These are phyloP conservation scores for Drosophila ustulata DNA, from an alignment of 2,888 invertebrate genomes.

Conservation along the genomic window DNA sequence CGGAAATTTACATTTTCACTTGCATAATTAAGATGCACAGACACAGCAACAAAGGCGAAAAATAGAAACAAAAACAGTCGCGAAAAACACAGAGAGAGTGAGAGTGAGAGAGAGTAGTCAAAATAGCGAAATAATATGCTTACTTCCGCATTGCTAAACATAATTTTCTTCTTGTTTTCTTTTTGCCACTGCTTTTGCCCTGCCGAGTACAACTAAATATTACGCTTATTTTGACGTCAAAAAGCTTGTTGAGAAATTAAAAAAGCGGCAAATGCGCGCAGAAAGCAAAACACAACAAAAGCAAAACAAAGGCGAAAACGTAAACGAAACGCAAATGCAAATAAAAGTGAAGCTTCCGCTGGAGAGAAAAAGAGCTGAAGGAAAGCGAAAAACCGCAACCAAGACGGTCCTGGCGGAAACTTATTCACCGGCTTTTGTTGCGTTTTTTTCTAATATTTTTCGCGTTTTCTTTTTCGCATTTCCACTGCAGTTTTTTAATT, in stretches of 20 bases:
- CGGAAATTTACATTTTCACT: conserved; percentile 67
- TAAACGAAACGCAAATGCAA: conserved; percentile 38
- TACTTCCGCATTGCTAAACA: conserved; percentile 69
- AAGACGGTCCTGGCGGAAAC: conserved; percentile 49
- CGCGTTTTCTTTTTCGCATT: conserved; percentile 19
- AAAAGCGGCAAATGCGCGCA: conserved; percentile 69
- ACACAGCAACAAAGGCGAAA: conserved; percentile 6
- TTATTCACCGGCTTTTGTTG: conserved; percentile 53
- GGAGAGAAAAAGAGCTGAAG: conserved; percentile 1
- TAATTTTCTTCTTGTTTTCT: conserved; percentile 44
- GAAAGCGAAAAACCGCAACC: conserved; percentile 45
- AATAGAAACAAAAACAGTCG: background rate
- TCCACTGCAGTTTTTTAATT: conserved; percentile 56
- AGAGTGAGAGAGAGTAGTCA: conserved; percentile 24
- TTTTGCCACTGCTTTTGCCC: conserved; percentile 18
- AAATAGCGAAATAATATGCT: conserved; percentile 66
- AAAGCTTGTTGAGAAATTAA: conserved; percentile 75
- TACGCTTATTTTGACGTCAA: conserved; percentile 77
- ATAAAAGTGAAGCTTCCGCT: conserved; percentile 20
- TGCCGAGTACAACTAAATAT: conserved; percentile 65
- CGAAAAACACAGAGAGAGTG: background rate
- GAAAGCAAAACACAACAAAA: conserved; percentile 20
- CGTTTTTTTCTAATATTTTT: conserved; percentile 59
- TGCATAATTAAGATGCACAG: conserved; percentile 60
- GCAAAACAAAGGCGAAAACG: conserved; percentile 26